Evolutionary conservation across 2,113 vertebrate species (phyloP).

Genomic region (Hyperopisus bebe): DNA sequence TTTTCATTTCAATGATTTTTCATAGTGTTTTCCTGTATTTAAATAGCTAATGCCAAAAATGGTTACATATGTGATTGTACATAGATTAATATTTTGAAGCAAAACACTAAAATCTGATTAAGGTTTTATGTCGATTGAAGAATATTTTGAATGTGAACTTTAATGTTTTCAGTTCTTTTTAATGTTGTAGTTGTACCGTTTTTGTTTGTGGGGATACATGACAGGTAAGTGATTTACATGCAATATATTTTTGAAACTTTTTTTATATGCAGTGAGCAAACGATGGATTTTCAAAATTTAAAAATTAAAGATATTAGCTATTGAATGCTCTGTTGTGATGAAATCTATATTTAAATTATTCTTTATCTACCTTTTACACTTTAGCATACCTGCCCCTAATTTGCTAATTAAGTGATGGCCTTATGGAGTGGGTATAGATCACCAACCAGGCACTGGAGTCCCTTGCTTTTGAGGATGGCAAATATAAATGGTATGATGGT

Average conservation of each 20-base stretch:
- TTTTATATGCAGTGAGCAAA: background rate
- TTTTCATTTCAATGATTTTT: background rate
- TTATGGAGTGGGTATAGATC: background rate
- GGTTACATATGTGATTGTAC: background rate
- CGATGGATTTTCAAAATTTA: background rate
- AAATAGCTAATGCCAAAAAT: background rate
- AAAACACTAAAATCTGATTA: background rate
- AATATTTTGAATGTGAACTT: conserved; percentile 2
- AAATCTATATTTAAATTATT: background rate
- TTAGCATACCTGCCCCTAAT: background rate
- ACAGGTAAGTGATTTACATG: background rate
- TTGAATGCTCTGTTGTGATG: background rate
- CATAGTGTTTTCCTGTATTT: background rate
- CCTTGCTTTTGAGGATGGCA: background rate
- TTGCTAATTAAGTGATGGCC: background rate
- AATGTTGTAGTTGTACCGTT: background rate
- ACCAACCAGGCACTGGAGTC: background rate
- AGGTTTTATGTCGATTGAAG: background rate
- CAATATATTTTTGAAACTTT: background rate
- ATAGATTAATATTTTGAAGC: background rate
- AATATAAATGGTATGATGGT: background rate
- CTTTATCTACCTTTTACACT: background rate
- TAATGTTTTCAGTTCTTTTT: background rate
- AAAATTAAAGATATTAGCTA: background rate
- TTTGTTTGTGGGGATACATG: background rate